phyloP scores from a whole-genome alignment of 1,140 invertebrate species.

The Paralvinella palmiformis region DNA sequence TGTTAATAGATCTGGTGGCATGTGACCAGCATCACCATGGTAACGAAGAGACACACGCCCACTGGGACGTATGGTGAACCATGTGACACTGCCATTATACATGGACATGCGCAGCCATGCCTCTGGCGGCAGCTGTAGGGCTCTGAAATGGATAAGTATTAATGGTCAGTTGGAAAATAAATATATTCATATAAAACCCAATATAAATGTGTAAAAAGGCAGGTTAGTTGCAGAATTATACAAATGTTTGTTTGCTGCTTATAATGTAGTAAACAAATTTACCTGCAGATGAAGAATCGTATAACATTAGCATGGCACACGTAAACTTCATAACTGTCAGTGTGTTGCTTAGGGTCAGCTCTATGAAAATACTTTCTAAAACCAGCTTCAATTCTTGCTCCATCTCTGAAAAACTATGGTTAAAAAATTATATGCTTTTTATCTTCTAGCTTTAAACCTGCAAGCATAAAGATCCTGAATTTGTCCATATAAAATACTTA shows the following conservation, averaged over 20 bases:
- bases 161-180: background rate
- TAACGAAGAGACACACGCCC: conserved; percentile 75
- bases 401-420: conserved; percentile 81
- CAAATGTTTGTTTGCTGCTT: background rate
- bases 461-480: background rate
- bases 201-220: background rate
- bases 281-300: conserved; percentile 94
- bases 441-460: background rate
- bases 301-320: conserved; percentile 99
- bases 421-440: background rate
- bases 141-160: conserved; percentile 61
- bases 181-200: background rate
- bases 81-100: conserved; percentile 89
- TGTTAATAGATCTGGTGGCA: conserved; percentile 60
- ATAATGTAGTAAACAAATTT: conserved; percentile 13
- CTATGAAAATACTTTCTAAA: conserved; percentile 92
- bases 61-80: conserved; percentile 75
- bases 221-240: background rate
- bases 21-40: conserved; percentile 83
- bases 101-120: conserved; percentile 90
- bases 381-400: conserved; percentile 93
- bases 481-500: background rate
- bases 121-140: conserved; percentile 93
- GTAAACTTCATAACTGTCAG: conserved; percentile 83
- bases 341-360: conserved; percentile 69